These are phyloP conservation scores for Chymomyza fuscimana DNA, from an alignment of 2,888 invertebrate species.

Conservation along the genomic window DNA sequence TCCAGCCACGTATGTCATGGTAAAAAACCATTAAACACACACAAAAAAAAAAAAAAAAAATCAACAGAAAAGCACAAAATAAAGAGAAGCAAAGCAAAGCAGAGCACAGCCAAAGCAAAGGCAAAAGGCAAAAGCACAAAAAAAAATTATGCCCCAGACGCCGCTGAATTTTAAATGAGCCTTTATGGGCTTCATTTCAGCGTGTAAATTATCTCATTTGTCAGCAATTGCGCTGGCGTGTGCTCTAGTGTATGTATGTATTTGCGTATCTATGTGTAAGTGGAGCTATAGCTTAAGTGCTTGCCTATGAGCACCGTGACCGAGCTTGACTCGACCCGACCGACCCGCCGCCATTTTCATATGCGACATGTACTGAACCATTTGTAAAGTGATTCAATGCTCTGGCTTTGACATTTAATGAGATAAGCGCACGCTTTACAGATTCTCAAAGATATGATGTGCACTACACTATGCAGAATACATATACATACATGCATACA, in stretches of 20 bases:
- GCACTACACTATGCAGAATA: slow-evolving; percentile 35
- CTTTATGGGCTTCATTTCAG: slow-evolving; percentile 75
- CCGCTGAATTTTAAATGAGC: slow-evolving; percentile 75
- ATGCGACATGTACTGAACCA: slow-evolving; percentile 69
- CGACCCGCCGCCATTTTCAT: slow-evolving; percentile 33
- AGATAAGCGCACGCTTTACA: slow-evolving; percentile 63
- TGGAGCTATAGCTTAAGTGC: slow-evolving; percentile 47
- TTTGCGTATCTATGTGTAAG: slow-evolving; percentile 13
- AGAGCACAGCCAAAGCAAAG: not conserved
- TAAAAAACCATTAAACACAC: slow-evolving; percentile 71
- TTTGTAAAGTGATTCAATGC: slow-evolving; percentile 72
- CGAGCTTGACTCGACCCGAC: not conserved
- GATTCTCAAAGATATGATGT: slow-evolving; percentile 22
- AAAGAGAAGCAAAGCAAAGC: slow-evolving; percentile 31
- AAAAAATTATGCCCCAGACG: slow-evolving; percentile 73
- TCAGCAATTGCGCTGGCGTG: slow-evolving; percentile 68
- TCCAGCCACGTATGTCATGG: slow-evolving; percentile 75
- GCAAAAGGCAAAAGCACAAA: slow-evolving; percentile 16
- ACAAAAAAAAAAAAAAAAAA: slow-evolving; percentile 29
- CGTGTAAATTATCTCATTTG: slow-evolving; percentile 74
- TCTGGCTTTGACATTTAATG: slow-evolving; percentile 68
- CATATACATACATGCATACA: not conserved
- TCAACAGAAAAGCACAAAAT: slow-evolving; percentile 47
- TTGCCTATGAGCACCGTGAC: slow-evolving; percentile 45
- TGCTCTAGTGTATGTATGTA: slow-evolving; percentile 5